These are phyloP conservation scores for Nemotelus pantherinus DNA, from an alignment of 2,888 invertebrate genomes.

Conservation along the genomic window DNA sequence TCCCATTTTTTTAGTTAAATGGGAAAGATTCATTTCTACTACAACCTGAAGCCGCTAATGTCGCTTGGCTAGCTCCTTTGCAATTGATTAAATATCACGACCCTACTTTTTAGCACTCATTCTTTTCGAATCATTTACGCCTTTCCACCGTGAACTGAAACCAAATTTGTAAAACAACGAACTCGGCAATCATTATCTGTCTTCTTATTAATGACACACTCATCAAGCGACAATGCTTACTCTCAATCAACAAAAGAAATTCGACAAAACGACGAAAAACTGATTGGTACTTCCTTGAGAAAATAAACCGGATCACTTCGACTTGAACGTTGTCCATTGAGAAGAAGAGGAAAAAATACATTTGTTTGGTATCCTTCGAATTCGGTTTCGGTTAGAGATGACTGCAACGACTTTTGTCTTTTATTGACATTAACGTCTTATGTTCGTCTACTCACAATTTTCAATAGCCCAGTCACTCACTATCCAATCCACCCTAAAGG, in stretches of 20 bases:
- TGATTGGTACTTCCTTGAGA: slow-evolving; percentile 40
- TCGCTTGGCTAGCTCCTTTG: too few relatives aligned
- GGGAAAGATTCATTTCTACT: too few relatives aligned
- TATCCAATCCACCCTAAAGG: slow-evolving; percentile 11
- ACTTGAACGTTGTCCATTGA: neutral
- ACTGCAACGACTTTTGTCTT: slow-evolving; percentile 12
- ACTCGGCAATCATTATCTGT: too few relatives aligned
- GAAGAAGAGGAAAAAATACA: slow-evolving; percentile 22
- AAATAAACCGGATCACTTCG: neutral
- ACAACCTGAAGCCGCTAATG: too few relatives aligned
- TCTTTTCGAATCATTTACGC: too few relatives aligned
- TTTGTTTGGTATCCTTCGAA: slow-evolving; percentile 42
- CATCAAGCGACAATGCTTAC: too few relatives aligned
- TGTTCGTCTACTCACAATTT: slow-evolving; percentile 23
- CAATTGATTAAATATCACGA: too few relatives aligned
- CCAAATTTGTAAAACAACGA: too few relatives aligned
- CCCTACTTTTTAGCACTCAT: too few relatives aligned
- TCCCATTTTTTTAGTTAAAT: too few relatives aligned
- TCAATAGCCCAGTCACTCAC: neutral
- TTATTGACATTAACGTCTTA: slow-evolving; percentile 36
- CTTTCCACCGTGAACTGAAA: too few relatives aligned
- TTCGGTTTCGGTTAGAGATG: slow-evolving; percentile 7
- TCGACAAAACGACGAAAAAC: slow-evolving; percentile 23
- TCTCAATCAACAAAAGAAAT: slow-evolving; percentile 33
- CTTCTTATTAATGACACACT: too few relatives aligned